These are phyloP conservation scores for Terebella lapidaria DNA, from an alignment of 2,888 invertebrate genomes.

Conservation along the genomic window DNA sequence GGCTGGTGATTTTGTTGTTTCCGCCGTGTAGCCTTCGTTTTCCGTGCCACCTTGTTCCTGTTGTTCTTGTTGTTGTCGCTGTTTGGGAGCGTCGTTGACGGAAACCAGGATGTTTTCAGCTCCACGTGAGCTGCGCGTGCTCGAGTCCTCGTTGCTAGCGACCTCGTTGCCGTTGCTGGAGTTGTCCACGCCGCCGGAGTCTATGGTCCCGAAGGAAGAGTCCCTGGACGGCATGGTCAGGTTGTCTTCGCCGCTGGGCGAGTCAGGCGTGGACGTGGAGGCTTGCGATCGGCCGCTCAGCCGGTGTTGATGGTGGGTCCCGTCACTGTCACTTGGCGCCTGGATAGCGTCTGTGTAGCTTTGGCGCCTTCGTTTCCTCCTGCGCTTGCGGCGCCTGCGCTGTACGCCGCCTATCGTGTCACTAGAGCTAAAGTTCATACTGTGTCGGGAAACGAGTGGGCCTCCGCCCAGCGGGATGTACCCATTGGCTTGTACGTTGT, in stretches of 20 bases:
- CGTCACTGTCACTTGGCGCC: background rate
- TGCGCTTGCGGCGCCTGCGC: background rate
- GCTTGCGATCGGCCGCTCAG: background rate
- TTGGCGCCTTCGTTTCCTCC: background rate
- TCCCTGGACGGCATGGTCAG: background rate
- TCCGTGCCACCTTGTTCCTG: background rate
- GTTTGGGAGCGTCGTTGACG: no score
- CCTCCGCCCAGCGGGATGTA: background rate
- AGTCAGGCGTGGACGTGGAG: background rate
- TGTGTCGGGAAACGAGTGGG: background rate
- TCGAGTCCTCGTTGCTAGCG: background rate
- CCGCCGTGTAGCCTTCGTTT: background rate
- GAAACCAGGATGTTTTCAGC: no score
- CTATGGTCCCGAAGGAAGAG: background rate
- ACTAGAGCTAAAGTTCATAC: background rate
- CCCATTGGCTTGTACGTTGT: no score
- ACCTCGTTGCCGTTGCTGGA: background rate
- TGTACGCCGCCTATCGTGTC: background rate
- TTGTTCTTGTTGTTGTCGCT: no score
- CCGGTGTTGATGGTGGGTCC: background rate
- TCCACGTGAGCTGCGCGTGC: background rate
- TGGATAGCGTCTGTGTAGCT: constrained; percentile 8
- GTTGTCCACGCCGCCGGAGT: background rate
- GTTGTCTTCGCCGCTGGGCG: background rate
- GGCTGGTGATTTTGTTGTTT: background rate